phyloP scores from a whole-genome alignment of 2,888 invertebrate species.

The Cosmopolites sordidus region DNA sequence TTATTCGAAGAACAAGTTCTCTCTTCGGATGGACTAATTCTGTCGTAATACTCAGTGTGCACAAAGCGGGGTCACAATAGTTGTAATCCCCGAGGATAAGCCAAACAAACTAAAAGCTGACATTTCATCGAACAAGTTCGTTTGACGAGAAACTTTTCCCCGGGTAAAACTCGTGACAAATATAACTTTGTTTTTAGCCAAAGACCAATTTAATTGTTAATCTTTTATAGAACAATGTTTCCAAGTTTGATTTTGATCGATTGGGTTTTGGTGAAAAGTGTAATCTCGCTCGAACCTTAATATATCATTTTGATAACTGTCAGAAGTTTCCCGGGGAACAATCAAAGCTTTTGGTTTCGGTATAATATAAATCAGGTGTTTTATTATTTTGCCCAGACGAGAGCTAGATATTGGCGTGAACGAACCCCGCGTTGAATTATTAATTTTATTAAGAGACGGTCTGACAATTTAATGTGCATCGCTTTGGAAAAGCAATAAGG shows the following conservation, averaged over 20 bases:
- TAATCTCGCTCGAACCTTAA: constrained; percentile 1
- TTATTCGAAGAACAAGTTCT: constrained; percentile 9
- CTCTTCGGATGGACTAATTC: constrained; percentile 4
- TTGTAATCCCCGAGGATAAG: constrained; percentile 43
- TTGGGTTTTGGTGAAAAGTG: constrained; percentile 2
- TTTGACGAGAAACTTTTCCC: constrained; percentile 35
- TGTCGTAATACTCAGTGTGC: constrained; percentile 3
- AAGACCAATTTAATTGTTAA: constrained; percentile 14
- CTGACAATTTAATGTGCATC: no score
- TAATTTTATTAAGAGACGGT: no score
- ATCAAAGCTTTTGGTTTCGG: background rate
- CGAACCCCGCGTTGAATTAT: no score
- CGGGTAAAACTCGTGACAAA: constrained; percentile 7
- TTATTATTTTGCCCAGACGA: background rate
- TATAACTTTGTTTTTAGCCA: constrained; percentile 9
- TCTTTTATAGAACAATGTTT: constrained; percentile 5
- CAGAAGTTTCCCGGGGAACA: background rate
- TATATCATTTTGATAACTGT: constrained; percentile 4
- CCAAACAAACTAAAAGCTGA: constrained; percentile 46
- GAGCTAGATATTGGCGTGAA: background rate
- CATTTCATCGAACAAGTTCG: constrained; percentile 44
- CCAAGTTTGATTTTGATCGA: constrained; percentile 4
- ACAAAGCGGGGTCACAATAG: constrained; percentile 40
- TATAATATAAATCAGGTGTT: background rate
- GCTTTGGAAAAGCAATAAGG: no score